Percentiles rank a stretch among this genome's conserved stretches.
Conservation (phyloP, 2,113 vertebrate genomes). For the Heptranchias perlo region DNA sequence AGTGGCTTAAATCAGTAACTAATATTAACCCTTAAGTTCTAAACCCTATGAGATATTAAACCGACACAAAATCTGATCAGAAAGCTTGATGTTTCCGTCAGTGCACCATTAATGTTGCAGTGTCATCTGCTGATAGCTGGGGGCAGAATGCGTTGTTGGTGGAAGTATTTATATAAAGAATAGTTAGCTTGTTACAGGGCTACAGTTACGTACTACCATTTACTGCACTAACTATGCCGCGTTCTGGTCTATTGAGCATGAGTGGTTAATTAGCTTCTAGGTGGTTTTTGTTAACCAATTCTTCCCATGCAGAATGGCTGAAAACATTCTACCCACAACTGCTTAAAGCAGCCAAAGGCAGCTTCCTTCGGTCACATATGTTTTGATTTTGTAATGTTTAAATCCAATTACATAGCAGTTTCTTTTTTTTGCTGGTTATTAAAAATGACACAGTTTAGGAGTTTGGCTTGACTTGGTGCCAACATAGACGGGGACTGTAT, state of each 20-base stretch:
- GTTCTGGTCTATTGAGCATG: neutral
- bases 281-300: neutral
- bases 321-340: neutral
- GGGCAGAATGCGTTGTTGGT: neutral
- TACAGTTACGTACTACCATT: neutral
- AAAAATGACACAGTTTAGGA: neutral
- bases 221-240: neutral
- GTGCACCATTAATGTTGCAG: neutral
- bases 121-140: neutral
- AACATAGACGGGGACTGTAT: neutral
- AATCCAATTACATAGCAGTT: neutral
- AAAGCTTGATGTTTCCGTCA: neutral
- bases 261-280: neutral
- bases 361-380: neutral
- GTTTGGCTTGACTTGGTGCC: neutral
- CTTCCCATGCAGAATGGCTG: neutral
- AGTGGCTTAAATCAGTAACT: neutral
- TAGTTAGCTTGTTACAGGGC: neutral
- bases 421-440: neutral
- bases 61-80: neutral
- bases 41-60: neutral
- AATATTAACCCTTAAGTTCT: constrained; percentile 5
- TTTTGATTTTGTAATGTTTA: constrained; percentile 5
- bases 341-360: neutral
- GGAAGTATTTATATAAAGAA: neutral